Conservation (phyloP, 2,113 vertebrate genomes). For the Oryctolagus cuniculus region mOryCun1.1 NC_091442.1:45674501-45675000, state of each 20-base stretch:
- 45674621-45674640: neutral
- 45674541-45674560: slow-evolving; percentile 22
- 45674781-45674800: neutral
- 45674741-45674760: neutral
- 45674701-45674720: slow-evolving; percentile 26
- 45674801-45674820: neutral
- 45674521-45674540: neutral
- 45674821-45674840: neutral
- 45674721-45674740: neutral
- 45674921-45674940: neutral
- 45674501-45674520: neutral
- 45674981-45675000: neutral
- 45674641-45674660: slow-evolving; percentile 2
- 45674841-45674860: neutral
- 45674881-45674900: neutral
- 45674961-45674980: neutral
- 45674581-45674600: neutral
- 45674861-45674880: neutral
- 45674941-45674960: neutral
- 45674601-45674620: slow-evolving; percentile 29
- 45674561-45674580: neutral
- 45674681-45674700: neutral
- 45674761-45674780: neutral
- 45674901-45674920: neutral
- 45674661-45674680: neutral